These are phyloP conservation scores for Erythrocebus patas DNA, from an alignment of 2,113 vertebrate species.

Conservation along the genomic window DNA sequence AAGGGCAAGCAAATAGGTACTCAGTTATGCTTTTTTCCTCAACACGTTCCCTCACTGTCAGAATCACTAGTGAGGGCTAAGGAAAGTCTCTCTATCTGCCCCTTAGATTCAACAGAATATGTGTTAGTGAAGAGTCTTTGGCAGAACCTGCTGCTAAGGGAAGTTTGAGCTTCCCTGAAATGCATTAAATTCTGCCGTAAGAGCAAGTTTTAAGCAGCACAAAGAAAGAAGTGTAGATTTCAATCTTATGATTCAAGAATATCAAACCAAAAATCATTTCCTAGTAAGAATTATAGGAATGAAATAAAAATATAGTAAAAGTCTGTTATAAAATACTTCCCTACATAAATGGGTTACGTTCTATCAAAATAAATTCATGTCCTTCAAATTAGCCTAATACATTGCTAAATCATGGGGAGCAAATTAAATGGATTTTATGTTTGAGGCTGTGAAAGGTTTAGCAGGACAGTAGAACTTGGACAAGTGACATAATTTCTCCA, in stretches of 20 bases:
- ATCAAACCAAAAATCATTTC: background rate
- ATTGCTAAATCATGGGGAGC: background rate
- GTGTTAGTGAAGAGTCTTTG: background rate
- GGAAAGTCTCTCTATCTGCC: background rate
- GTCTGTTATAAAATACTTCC: background rate
- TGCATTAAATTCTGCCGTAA: background rate
- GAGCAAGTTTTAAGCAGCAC: background rate
- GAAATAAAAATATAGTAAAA: background rate
- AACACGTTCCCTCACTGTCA: background rate
- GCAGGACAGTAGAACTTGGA: background rate
- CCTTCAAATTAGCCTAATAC: background rate
- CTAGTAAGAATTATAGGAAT: background rate
- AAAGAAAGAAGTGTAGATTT: background rate
- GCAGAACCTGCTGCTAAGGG: background rate
- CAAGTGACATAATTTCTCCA: background rate
- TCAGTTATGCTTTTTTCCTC: background rate
- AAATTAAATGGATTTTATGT: background rate
- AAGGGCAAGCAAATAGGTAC: background rate
- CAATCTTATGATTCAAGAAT: background rate
- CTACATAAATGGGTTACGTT: background rate
- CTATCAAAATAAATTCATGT: slow-evolving; percentile 1
- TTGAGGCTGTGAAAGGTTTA: background rate
- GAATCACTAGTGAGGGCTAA: background rate
- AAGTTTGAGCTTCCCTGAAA: background rate
- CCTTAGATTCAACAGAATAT: background rate